A percentile compares a stretch with the other conserved stretches of the same genome.
Conservation (phyloP, 2,113 vertebrate genomes). For the Circaetus cinerascens region DNA sequence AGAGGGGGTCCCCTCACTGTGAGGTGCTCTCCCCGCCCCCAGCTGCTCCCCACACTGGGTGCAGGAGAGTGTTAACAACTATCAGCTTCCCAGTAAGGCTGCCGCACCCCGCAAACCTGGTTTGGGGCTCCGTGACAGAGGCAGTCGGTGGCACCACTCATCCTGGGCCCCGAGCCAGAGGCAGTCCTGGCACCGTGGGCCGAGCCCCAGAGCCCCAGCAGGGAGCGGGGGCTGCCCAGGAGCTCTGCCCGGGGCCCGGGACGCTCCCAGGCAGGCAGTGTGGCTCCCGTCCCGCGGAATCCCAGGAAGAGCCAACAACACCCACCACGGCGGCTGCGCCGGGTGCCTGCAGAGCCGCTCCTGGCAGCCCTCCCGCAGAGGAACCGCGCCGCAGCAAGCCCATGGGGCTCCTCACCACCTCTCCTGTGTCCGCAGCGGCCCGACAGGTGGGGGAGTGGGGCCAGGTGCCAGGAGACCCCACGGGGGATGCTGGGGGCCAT, state of each 20-base stretch:
- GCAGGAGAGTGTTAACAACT: neutral
- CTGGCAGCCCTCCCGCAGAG: neutral
- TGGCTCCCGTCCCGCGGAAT: neutral
- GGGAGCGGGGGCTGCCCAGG: neutral
- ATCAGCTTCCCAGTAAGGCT: neutral
- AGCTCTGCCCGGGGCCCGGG: neutral
- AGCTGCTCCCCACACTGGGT: neutral
- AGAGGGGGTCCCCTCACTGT: too few species aligned
- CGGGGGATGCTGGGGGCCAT: neutral
- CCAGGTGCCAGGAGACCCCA: neutral
- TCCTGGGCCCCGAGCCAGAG: fast-evolving
- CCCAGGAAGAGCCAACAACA: neutral
- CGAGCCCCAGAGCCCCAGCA: neutral
- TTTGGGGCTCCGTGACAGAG: fast-evolving
- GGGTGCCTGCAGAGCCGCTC: neutral
- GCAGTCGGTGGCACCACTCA: neutral
- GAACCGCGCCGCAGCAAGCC: fast-evolving
- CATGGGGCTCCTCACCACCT: neutral
- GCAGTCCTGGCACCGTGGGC: neutral
- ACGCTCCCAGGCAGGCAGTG: neutral
- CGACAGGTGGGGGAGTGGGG: neutral
- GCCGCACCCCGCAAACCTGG: too few species aligned
- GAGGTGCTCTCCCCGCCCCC: neutral
- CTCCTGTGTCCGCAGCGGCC: neutral
- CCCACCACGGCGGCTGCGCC: fast-evolving